Percentiles rank a stretch among this genome's conserved stretches.
Evolutionary conservation across 1,140 invertebrate genomes (phyloP).

Genomic region (Rhyzopertha dominica): DNA sequence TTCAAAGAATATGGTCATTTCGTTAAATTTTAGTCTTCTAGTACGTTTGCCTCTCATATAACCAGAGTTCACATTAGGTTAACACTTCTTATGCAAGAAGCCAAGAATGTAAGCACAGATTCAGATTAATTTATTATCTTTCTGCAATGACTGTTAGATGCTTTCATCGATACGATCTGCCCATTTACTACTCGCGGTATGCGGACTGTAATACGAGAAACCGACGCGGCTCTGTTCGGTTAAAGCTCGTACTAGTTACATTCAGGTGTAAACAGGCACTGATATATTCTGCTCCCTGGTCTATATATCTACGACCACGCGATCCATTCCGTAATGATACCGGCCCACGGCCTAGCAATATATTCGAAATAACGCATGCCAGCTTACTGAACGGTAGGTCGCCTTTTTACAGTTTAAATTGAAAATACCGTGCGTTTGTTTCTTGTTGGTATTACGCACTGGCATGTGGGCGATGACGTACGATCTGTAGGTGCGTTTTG

Average conservation of each 20-base stretch:
- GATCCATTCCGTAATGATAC: neutral
- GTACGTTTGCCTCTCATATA: too few species aligned
- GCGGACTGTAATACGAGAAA: constrained; percentile 1
- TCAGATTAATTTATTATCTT: neutral
- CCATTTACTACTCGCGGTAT: neutral
- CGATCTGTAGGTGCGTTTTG: neutral
- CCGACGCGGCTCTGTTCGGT: constrained; percentile 5
- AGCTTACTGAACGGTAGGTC: too few species aligned
- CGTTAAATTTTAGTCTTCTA: too few species aligned
- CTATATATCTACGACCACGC: constrained; percentile 11
- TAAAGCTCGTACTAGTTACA: neutral
- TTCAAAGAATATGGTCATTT: too few species aligned
- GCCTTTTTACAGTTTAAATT: neutral
- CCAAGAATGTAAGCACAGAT: constrained; percentile 10
- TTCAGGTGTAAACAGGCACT: constrained; percentile 9
- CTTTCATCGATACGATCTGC: neutral
- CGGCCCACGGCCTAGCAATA: neutral
- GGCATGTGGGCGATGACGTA: neutral
- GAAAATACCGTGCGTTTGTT: neutral
- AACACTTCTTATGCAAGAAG: too few species aligned
- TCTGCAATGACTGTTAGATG: neutral
- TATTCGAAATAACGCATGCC: too few species aligned
- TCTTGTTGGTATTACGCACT: neutral
- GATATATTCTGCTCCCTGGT: constrained; percentile 10
- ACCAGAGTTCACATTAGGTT: too few species aligned